These are phyloP conservation scores for Plectus sambesii DNA, from an alignment of 1,140 invertebrate genomes.

Conservation along the genomic window DNA sequence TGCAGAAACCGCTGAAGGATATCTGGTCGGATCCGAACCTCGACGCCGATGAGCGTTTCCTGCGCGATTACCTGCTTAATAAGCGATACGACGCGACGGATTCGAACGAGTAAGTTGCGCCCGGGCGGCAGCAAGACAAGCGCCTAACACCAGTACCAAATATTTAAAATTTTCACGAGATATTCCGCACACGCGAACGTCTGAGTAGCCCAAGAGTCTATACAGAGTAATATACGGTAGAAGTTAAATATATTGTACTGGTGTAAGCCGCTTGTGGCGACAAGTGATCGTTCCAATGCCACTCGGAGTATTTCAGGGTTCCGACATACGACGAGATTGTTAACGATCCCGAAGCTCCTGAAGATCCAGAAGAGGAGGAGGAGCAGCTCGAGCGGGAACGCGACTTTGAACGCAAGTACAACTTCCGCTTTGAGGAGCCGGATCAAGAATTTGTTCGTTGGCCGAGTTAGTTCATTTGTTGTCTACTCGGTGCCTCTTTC, in stretches of 20 bases:
- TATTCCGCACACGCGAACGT: too few species aligned
- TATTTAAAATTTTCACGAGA: too few species aligned
- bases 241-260: too few species aligned
- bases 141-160: too few species aligned
- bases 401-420: slow-evolving; percentile 85
- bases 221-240: too few species aligned
- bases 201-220: too few species aligned
- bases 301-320: slow-evolving; percentile 44
- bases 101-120: too few species aligned
- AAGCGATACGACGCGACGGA: slow-evolving; percentile 60
- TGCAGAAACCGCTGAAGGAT: slow-evolving; percentile 60
- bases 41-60: slow-evolving; percentile 69
- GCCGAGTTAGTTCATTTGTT: slow-evolving; percentile 21
- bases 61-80: slow-evolving; percentile 81
- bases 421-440: slow-evolving; percentile 90
- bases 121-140: too few species aligned
- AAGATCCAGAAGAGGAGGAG: slow-evolving; percentile 60
- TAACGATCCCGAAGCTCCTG: slow-evolving; percentile 58
- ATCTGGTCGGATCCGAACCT: slow-evolving; percentile 72
- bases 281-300: not conserved
- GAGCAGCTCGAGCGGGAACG: slow-evolving; percentile 62
- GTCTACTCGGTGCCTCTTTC: slow-evolving; percentile 30
- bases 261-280: not conserved
- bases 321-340: slow-evolving; percentile 60
- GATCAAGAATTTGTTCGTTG: slow-evolving; percentile 74